Evolutionary conservation across 2,113 vertebrate genomes (phyloP), one percentile per base, ranked within the genome.

Genomic region (Paradisaea rubra): DNA sequence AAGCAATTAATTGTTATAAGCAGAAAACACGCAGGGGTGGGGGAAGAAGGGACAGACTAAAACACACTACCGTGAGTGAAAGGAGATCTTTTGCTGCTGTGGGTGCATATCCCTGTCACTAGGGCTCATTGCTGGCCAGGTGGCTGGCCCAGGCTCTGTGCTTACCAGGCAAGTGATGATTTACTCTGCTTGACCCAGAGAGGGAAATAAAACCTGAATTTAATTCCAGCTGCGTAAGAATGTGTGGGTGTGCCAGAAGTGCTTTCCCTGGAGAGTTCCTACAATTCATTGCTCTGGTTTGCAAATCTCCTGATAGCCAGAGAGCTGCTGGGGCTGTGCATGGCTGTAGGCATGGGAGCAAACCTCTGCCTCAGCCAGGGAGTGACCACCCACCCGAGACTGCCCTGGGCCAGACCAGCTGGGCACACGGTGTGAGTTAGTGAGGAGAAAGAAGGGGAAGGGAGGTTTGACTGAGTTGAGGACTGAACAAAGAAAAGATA

Each of bases 1-100:
- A 91, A 78, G 28, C 63, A 85, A 92, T 91, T 93, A 95, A 91
- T 79, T 84, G 68, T 63, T 88, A 15, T 49, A 42, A 82, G 73
- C 84, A 88, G 54, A 88, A 93, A 93, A 60, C 45, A 20, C 3
- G 70, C 39, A 22, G 53, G 59, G 37, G 65, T 33, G 73, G 66
- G 44, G 44, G 65, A 45, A 79, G 49, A 42, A 84, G 21, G 69
- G 49, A 25, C 39, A 35, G 44, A 22, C 86, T 93, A 60, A 73
- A 78, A 56, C 20, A 10, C 18, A 10, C 22, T 13, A 31, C 22
- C 15, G n/a, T 1, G 27, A 57, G 15, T 33, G 69, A 53, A 63
- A 71, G 33, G 25, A 79, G 45, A 53, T 60, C 41, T 64, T 53
- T 74, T 20, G 7, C 15, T 70, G 19, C 56, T 65, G 27, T 60